A percentile compares a stretch with the other conserved stretches of the same genome.
phyloP scores from a whole-genome alignment of 1,140 invertebrate species.

The Diprion similis region DNA sequence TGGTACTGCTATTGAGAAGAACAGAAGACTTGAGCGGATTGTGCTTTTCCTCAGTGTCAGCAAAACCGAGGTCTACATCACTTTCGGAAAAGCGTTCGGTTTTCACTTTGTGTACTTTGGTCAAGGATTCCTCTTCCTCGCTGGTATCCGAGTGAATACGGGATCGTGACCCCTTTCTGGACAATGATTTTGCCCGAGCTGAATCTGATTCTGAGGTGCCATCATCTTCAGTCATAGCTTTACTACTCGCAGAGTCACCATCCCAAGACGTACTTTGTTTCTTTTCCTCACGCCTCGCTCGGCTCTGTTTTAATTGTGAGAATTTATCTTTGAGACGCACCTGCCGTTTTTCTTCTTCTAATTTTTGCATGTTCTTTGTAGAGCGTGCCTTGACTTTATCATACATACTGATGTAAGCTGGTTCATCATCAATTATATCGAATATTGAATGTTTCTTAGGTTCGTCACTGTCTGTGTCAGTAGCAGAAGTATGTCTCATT shows the following conservation, averaged over 20 bases:
- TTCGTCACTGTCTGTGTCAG: slow-evolving; percentile 75
- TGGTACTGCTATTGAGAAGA: slow-evolving; percentile 44
- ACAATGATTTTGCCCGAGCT: slow-evolving; percentile 56
- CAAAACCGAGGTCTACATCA: slow-evolving; percentile 64
- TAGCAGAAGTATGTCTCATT: slow-evolving; percentile 52
- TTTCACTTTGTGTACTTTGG: slow-evolving; percentile 53
- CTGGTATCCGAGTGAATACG: slow-evolving; percentile 69
- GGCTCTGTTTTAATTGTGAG: slow-evolving; percentile 84
- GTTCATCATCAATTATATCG: slow-evolving; percentile 88
- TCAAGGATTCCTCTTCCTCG: slow-evolving; percentile 64
- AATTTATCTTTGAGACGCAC: slow-evolving; percentile 83
- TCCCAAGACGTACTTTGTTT: slow-evolving; percentile 87
- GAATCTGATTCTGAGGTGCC: slow-evolving; percentile 58
- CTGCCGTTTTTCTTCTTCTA: slow-evolving; percentile 87
- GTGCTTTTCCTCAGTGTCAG: slow-evolving; percentile 62
- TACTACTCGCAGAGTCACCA: slow-evolving; percentile 77
- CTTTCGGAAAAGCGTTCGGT: slow-evolving; percentile 62
- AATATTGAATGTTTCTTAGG: slow-evolving; percentile 91
- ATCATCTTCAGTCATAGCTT: slow-evolving; percentile 59
- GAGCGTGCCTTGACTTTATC: slow-evolving; percentile 97
- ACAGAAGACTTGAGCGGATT: slow-evolving; percentile 44
- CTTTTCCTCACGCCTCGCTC: slow-evolving; percentile 84
- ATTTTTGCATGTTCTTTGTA: slow-evolving; percentile 89
- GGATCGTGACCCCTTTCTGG: slow-evolving; percentile 60
- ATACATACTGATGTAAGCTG: slow-evolving; percentile 96